Evolutionary conservation across 2,797 vertebrate species (phyloP), one percentile per base, ranked within the genome.

Genomic region (Rhinogobio ventralis): DNA sequence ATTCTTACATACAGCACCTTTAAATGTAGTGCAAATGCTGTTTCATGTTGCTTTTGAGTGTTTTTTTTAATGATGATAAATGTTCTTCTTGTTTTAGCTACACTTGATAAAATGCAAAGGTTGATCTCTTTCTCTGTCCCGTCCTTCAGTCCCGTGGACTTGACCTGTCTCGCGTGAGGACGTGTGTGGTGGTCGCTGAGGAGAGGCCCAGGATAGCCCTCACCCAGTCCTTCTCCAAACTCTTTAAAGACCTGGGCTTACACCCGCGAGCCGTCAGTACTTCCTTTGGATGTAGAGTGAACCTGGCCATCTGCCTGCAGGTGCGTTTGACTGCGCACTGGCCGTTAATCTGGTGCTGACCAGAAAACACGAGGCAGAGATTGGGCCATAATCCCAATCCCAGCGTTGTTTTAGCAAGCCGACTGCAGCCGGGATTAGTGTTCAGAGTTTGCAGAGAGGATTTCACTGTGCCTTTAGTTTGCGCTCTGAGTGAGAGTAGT

Each of bases 121-220:
- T 8, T 7, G 55, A 11, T 49, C 15, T 15, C 20, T 66, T 42
- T 79, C 57, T 86, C 42, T 84, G 9, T 60, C 15, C 71, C 8
- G 20, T 57, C 33, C 30, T 39, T 17, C 90, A 99, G 98, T 96
- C 97, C 10, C 96, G 98, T 77, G 97, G 98, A 77, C 93, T 99
- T 92, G 98, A 99, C 88, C 94, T 99, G 91, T 99, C 98, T 49
- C 96, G 98, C 15, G 98, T 99, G 6, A 95, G 98, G 91, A 98
- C 98, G 0, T 99, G 98, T 15, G 98, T 99, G 42, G 97, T 99
- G 28, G 97, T 99, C 88, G 97, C 98, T 0, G 98, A 99, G 92
- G 98, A 99, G 90, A 93, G 97, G 53, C 98, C 98, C 82, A 93
- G 97, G 87, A 98, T 98, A 90, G 96, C 97, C 7, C 97, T 98